Conservation (phyloP, 2,888 invertebrate species). For the Masnerella sp. region DNA sequence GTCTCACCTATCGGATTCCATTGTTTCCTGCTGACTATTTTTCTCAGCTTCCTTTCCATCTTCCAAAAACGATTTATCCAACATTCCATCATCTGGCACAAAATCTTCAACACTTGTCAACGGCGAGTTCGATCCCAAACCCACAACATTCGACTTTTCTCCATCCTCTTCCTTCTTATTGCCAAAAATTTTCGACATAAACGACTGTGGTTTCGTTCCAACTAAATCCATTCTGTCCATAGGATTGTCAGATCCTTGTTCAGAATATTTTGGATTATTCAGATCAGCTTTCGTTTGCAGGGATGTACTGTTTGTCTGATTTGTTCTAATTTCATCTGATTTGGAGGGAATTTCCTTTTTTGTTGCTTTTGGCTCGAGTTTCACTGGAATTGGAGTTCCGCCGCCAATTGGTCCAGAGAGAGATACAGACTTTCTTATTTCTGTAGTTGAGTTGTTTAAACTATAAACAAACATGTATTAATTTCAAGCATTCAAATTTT, state of each 20-base stretch:
- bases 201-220: slow-evolving; percentile 65
- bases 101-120: slow-evolving; percentile 84
- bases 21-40: slow-evolving; percentile 75
- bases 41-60: slow-evolving; percentile 79
- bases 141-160: slow-evolving; percentile 65
- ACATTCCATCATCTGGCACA: slow-evolving; percentile 85
- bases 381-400: slow-evolving; percentile 76
- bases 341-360: slow-evolving; percentile 65
- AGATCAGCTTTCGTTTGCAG: slow-evolving; percentile 1
- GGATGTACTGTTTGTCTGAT: not conserved
- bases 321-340: slow-evolving; percentile 56
- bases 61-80: slow-evolving; percentile 87
- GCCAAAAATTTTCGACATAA: slow-evolving; percentile 73
- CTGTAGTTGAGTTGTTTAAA: slow-evolving; percentile 41
- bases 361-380: too few relatives aligned
- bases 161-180: slow-evolving; percentile 73
- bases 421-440: slow-evolving; percentile 67
- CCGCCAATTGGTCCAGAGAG: slow-evolving; percentile 75
- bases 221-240: slow-evolving; percentile 65
- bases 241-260: slow-evolving; percentile 54
- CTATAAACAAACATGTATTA: slow-evolving; percentile 24
- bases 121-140: slow-evolving; percentile 60
- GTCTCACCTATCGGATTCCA: slow-evolving; percentile 81
- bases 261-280: slow-evolving; percentile 51
- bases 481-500: not conserved